These are phyloP conservation scores for Chrysaora quinquecirrha DNA, from an alignment of 30 jellyfish, hydroid and myxozoan species.

Conservation along the genomic window DNA sequence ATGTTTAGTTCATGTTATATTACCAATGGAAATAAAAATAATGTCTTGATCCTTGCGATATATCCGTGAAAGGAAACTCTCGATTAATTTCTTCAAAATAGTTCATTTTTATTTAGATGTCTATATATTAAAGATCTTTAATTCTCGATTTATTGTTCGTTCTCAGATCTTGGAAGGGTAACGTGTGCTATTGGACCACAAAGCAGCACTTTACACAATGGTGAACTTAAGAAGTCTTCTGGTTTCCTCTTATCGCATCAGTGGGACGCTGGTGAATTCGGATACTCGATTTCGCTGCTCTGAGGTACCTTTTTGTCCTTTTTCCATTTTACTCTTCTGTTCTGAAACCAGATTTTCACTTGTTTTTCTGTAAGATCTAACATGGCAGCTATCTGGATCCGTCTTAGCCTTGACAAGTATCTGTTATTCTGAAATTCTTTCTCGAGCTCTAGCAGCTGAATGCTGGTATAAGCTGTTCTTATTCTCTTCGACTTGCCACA, in stretches of 20 bases:
- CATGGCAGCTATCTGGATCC: constrained; percentile 97
- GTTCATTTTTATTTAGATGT: not conserved
- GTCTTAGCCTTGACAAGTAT: constrained; percentile 87
- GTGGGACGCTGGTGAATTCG: constrained; percentile 67
- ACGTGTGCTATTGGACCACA: too few relatives aligned
- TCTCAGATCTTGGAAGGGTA: not conserved
- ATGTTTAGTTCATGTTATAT: too few relatives aligned
- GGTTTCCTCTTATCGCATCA: too few relatives aligned
- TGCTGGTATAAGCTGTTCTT: constrained; percentile 98
- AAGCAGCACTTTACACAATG: too few relatives aligned
- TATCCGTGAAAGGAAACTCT: not conserved
- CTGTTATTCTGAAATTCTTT: constrained; percentile 92
- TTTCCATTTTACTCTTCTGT: constrained; percentile 96
- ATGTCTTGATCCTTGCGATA: not conserved
- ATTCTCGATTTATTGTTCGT: not conserved
- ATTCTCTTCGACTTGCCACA: constrained; percentile 87
- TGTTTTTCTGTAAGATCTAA: constrained; percentile 93
- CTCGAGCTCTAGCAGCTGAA: constrained; percentile 89
- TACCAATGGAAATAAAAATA: too few relatives aligned
- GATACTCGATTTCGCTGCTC: constrained; percentile 66
- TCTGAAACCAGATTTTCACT: constrained; percentile 96
- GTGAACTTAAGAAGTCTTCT: too few relatives aligned
- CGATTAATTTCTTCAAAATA: not conserved
- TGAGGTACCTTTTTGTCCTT: constrained; percentile 77
- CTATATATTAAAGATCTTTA: not conserved